These are phyloP conservation scores for Portunus trituberculatus DNA, from an alignment of 1,140 invertebrate genomes.

Conservation along the genomic window DNA sequence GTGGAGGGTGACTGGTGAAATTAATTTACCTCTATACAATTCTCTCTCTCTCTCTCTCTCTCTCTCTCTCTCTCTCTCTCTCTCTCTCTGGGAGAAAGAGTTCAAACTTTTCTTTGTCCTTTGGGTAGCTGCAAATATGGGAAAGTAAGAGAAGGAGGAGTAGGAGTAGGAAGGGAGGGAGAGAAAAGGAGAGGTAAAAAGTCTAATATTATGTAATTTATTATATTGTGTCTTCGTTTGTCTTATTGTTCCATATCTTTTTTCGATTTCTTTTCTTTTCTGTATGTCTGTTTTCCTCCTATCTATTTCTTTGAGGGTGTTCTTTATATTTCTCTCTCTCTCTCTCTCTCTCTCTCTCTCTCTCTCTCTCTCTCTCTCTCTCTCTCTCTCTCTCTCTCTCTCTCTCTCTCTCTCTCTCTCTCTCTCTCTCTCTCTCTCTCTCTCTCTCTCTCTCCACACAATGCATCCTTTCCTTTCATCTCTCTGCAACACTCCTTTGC, in stretches of 20 bases:
- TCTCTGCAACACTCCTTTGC: not conserved
- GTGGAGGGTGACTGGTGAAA: not conserved
- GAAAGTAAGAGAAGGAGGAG: not conserved
- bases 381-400: not conserved
- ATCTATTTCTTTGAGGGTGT: not conserved
- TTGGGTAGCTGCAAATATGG: not conserved
- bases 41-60: not conserved
- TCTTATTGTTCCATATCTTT: not conserved
- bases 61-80: not conserved
- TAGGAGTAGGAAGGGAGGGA: not conserved
- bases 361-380: not conserved
- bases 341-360: not conserved
- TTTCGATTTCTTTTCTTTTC: not conserved
- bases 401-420: constrained; percentile 29
- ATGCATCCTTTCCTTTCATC: not conserved
- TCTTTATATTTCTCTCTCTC: not conserved
- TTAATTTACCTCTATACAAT: not conserved
- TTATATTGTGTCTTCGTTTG: not conserved
- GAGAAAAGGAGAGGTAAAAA: not conserved
- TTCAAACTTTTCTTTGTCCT: not conserved
- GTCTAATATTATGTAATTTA: not conserved
- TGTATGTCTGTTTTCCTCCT: not conserved
- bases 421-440: constrained; percentile 25
- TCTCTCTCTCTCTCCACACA: not conserved
- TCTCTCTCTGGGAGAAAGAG: not conserved